A percentile compares a stretch with the other conserved stretches of the same genome.
These are phyloP conservation scores for Bombus sylvicola DNA, from an alignment of 1,140 invertebrate species.

Conservation along the genomic window DNA sequence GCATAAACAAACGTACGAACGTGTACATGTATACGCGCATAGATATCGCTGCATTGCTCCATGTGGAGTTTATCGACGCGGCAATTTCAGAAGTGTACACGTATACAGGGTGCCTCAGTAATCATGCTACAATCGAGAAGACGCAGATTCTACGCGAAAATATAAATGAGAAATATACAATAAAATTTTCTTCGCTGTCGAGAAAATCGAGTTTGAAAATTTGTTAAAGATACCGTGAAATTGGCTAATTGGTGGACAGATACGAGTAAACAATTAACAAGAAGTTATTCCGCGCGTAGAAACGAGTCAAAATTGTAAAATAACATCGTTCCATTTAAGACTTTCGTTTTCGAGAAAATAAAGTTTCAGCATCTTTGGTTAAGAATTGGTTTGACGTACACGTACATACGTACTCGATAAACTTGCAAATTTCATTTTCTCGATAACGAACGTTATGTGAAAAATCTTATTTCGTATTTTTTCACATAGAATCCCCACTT, in stretches of 20 bases:
- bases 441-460: background rate
- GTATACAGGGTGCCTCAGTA: background rate
- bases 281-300: no score
- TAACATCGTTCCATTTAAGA: no score
- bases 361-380: no score
- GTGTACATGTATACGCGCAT: background rate
- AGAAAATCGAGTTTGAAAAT: background rate
- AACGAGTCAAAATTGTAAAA: no score
- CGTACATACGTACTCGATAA: background rate
- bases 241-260: no score
- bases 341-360: no score
- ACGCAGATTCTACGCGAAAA: background rate
- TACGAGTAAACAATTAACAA: no score
- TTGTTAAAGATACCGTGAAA: no score
- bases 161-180: background rate
- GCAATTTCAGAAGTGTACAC: constrained; percentile 27
- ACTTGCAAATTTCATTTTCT: background rate
- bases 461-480: background rate
- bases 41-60: constrained; percentile 38
- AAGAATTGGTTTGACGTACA: no score
- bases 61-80: constrained; percentile 34
- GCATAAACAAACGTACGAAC: constrained; percentile 33
- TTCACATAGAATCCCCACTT: no score
- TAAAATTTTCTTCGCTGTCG: background rate
- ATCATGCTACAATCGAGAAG: background rate